A percentile compares a stretch with the other conserved stretches of the same genome.
phyloP scores from a whole-genome alignment of 2,888 invertebrate genomes.

The Beris morrisii region DNA sequence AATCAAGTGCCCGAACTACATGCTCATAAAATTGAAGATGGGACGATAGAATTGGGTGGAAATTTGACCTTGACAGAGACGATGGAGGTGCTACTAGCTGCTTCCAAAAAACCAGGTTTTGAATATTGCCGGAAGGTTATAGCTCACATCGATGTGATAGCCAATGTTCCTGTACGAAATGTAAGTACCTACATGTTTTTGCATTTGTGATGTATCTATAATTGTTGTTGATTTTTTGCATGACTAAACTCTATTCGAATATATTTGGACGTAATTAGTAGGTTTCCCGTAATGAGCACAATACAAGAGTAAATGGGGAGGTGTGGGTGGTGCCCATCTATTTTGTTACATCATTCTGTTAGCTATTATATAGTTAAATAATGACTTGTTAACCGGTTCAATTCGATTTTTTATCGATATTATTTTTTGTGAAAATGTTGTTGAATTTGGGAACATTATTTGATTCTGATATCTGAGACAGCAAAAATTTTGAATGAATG shows the following conservation, averaged over 20 bases:
- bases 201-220: conserved; percentile 60
- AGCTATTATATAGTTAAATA: too few relatives aligned
- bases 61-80: conserved; percentile 57
- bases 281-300: too few relatives aligned
- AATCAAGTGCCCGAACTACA: conserved; percentile 61
- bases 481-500: too few relatives aligned
- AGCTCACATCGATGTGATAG: conserved; percentile 69
- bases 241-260: neutral
- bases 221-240: too few relatives aligned
- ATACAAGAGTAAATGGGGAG: too few relatives aligned
- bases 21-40: conserved; percentile 44
- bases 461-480: too few relatives aligned
- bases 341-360: too few relatives aligned
- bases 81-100: conserved; percentile 53
- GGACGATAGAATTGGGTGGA: conserved; percentile 55
- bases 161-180: conserved; percentile 65
- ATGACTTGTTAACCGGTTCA: too few relatives aligned
- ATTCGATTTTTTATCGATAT: too few relatives aligned
- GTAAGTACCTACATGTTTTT: conserved; percentile 52
- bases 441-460: too few relatives aligned
- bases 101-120: conserved; percentile 56
- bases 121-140: conserved; percentile 64
- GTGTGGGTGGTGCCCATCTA: too few relatives aligned
- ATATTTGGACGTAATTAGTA: neutral
- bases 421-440: too few relatives aligned